These are phyloP conservation scores for Cavia porcellus DNA, from an alignment of 2,113 vertebrate species.

Conservation along the genomic window DNA sequence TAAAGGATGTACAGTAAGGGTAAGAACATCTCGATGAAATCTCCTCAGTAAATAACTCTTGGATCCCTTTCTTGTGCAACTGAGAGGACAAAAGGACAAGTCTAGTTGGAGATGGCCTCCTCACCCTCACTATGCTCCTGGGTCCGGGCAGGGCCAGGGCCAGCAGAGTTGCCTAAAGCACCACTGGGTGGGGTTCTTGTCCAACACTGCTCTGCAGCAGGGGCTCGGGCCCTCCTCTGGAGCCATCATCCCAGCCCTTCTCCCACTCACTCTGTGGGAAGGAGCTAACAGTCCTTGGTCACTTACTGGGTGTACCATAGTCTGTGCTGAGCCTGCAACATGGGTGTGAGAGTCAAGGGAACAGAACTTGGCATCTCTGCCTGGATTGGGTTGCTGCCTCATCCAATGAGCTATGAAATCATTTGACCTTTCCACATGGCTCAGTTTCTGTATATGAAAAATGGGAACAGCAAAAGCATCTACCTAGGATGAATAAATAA, in stretches of 20 bases:
- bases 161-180: not conserved
- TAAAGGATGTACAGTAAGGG: constrained; percentile 77
- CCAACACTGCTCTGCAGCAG: not conserved
- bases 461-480: not conserved
- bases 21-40: constrained; percentile 67
- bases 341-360: not conserved
- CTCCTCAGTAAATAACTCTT: constrained; percentile 67
- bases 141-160: not conserved
- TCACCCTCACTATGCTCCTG: accelerated
- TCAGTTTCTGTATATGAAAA: not conserved
- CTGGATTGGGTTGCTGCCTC: not conserved
- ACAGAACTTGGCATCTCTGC: not conserved
- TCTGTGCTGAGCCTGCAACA: not conserved
- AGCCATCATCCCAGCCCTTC: not conserved
- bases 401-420: not conserved
- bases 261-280: not conserved
- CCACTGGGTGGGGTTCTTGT: not conserved
- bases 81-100: constrained; percentile 64
- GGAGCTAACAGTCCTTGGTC: not conserved
- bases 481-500: not conserved
- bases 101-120: not conserved
- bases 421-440: not conserved
- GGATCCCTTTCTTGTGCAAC: constrained; percentile 29
- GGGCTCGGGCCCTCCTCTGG: not conserved
- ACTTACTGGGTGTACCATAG: not conserved